Evolutionary conservation across 2,113 vertebrate genomes (phyloP).

Genomic region (Xenopus borealis): DNA sequence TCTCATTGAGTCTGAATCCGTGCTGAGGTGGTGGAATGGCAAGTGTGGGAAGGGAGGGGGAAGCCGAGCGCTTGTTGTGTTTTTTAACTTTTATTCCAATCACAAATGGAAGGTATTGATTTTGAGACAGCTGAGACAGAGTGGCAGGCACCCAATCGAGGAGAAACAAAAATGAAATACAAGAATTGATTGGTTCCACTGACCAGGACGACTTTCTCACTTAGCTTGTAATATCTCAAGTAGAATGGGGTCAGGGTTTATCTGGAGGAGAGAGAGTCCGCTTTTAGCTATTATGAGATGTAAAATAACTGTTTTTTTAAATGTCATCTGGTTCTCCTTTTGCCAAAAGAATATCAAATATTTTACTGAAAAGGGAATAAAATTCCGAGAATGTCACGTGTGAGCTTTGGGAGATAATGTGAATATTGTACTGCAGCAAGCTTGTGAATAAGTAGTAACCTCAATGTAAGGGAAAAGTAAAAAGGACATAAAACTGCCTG

Average conservation of each 20-base stretch:
- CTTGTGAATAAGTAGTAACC: too few relatives aligned
- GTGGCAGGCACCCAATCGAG: constrained; percentile 72
- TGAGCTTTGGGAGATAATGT: too few relatives aligned
- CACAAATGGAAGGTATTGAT: constrained; percentile 79
- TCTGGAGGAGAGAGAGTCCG: constrained; percentile 46
- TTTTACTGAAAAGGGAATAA: constrained; percentile 3
- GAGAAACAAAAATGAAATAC: constrained; percentile 85
- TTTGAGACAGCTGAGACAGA: constrained; percentile 69
- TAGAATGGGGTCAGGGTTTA: constrained; percentile 59
- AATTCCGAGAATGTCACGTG: neutral
- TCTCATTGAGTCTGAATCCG: neutral
- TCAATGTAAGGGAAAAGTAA: too few relatives aligned
- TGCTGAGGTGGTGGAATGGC: constrained; percentile 9
- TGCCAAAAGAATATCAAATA: constrained; percentile 24
- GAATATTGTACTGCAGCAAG: neutral
- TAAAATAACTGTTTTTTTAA: constrained; percentile 52
- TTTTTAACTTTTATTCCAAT: constrained; percentile 69
- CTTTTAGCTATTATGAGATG: constrained; percentile 49
- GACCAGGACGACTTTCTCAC: constrained; percentile 69
- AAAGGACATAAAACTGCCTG: too few relatives aligned
- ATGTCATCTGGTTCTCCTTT: constrained; percentile 38
- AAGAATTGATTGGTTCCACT: constrained; percentile 83
- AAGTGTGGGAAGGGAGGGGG: constrained; percentile 32
- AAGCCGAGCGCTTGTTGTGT: neutral
- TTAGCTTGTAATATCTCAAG: constrained; percentile 79